Conservation (phyloP, 1,140 invertebrate genomes). For the Leptinotarsa undecemlineata region DNA sequence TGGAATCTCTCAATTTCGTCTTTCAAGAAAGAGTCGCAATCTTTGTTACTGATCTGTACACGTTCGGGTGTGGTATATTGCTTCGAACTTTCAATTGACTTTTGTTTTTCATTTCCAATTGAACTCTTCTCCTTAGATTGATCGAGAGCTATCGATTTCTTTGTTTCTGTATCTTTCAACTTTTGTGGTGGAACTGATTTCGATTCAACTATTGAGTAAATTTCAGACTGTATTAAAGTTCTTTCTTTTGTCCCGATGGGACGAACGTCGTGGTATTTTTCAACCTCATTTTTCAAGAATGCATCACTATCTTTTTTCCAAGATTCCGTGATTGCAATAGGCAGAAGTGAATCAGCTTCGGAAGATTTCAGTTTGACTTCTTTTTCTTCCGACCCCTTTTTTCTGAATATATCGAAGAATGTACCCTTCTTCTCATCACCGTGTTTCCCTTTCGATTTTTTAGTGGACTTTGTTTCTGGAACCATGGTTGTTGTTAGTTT, state of each 20-base stretch:
- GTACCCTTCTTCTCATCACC: conserved; percentile 6
- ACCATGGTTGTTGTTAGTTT: conserved; percentile 2
- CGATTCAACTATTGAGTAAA: conserved; percentile 29
- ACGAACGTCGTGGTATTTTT: conserved; percentile 35
- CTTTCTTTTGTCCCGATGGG: not conserved
- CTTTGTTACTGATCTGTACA: not conserved
- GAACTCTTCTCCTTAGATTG: conserved; percentile 28
- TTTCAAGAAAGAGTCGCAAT: conserved; percentile 24
- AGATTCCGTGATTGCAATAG: conserved; percentile 17
- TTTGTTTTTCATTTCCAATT: not conserved
- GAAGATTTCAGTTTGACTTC: not conserved
- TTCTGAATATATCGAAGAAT: conserved; percentile 29
- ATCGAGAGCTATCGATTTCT: conserved; percentile 16
- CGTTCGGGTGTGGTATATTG: too few species aligned
- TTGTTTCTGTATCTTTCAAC: conserved; percentile 13
- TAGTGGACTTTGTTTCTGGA: not conserved
- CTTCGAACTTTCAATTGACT: too few species aligned
- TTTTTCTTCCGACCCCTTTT: conserved; percentile 25
- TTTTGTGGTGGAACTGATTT: conserved; percentile 14
- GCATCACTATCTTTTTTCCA: conserved; percentile 15
- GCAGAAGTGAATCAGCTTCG: not conserved
- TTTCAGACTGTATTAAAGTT: conserved; percentile 17
- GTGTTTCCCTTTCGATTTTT: not conserved
- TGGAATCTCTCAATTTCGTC: conserved; percentile 34
- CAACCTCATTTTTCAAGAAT: conserved; percentile 35